Percentiles rank a stretch among this genome's conserved stretches.
phyloP scores from a whole-genome alignment of 2,113 vertebrate genomes.

The Rhagologus leucostigma region DNA sequence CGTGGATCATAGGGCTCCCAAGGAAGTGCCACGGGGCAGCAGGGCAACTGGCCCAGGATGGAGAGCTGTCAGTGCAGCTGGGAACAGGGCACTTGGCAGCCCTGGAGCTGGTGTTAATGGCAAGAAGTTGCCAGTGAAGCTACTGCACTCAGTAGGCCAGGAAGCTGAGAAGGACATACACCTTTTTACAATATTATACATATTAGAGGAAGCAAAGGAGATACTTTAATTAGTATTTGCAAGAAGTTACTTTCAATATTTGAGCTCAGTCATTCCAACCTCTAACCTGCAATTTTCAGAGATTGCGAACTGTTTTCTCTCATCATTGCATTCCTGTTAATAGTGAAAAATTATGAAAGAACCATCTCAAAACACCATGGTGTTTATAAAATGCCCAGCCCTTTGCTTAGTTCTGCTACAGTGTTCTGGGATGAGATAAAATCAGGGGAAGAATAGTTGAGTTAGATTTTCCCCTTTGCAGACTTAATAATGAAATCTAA shows the following conservation, averaged over 20 bases:
- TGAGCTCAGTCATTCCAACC: neutral
- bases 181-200: neutral
- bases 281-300: neutral
- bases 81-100: neutral
- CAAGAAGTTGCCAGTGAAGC: neutral
- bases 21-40: neutral
- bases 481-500: neutral
- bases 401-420: neutral
- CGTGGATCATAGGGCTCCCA: accelerated
- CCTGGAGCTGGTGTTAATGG: neutral
- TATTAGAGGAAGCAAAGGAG: neutral
- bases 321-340: neutral
- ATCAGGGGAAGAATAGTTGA: neutral
- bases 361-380: neutral
- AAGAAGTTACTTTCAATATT: neutral
- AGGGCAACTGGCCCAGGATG: neutral
- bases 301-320: neutral
- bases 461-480: neutral
- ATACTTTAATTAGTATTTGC: neutral
- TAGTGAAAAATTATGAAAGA: neutral
- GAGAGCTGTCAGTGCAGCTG: neutral
- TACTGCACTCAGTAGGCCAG: neutral
- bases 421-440: neutral
- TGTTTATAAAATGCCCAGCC: neutral
- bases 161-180: neutral